These are phyloP conservation scores for Tapera naevia DNA, from an alignment of 2,797 vertebrate species.

Conservation along the genomic window DNA sequence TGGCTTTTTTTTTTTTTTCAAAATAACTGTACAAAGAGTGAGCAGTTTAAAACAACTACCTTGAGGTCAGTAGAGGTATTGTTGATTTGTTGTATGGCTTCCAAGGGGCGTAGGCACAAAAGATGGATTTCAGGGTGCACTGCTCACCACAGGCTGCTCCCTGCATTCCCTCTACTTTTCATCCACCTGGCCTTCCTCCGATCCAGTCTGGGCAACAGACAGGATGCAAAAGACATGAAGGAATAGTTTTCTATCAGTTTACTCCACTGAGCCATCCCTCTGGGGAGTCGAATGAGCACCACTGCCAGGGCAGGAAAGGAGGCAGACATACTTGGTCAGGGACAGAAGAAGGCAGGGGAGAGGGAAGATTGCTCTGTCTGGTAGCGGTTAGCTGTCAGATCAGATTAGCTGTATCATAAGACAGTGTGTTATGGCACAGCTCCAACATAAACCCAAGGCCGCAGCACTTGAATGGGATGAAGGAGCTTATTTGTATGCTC, in stretches of 20 bases:
- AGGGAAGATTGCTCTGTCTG: constrained; percentile 1
- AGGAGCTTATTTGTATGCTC: constrained; percentile 6
- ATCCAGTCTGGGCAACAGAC: neutral
- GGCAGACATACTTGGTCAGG: neutral
- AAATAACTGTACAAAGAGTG: neutral
- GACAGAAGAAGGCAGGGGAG: neutral
- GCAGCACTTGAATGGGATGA: neutral
- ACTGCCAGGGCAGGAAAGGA: neutral
- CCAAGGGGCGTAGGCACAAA: neutral
- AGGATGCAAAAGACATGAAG: neutral
- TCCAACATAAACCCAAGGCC: constrained; percentile 14
- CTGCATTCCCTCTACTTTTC: fast-evolving
- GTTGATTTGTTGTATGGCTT: neutral
- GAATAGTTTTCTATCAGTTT: neutral
- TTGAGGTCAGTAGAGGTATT: fast-evolving
- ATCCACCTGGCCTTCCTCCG: neutral
- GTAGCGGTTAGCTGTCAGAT: constrained; percentile 48
- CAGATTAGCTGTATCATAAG: constrained; percentile 44
- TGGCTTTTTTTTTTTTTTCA: neutral
- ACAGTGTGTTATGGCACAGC: neutral
- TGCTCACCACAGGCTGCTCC: fast-evolving
- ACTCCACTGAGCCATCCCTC: neutral
- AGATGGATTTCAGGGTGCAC: fast-evolving
- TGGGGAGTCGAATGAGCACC: fast-evolving
- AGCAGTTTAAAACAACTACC: neutral